phyloP scores from a whole-genome alignment of 37 sponge, comb jelly and placozoan genomes.

The Mnemiopsis leidyi region DNA sequence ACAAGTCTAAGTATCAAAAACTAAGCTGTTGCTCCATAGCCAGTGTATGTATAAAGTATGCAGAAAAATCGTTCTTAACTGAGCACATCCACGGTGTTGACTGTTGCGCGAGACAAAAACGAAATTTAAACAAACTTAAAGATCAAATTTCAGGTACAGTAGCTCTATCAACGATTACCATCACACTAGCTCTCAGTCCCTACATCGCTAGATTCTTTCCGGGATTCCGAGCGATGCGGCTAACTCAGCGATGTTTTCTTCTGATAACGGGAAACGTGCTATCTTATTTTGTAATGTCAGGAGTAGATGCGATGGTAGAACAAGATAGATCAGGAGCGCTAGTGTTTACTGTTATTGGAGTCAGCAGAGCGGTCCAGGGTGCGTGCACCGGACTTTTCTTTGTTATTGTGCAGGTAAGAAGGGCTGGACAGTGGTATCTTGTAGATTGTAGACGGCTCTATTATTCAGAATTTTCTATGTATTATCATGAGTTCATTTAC shows the following conservation, averaged over 20 bases:
- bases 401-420: not conserved
- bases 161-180: not conserved
- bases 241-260: not conserved
- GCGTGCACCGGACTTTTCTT: not conserved
- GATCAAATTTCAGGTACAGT: not conserved
- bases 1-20: no score
- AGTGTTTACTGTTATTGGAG: not conserved
- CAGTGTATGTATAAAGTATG: no score
- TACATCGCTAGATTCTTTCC: not conserved
- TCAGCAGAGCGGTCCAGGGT: not conserved
- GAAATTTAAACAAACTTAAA: no score
- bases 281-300: not conserved
- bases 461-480: no score
- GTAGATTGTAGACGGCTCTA: no score
- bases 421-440: no score
- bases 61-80: no score
- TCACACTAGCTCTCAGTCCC: not conserved
- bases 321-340: not conserved
- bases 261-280: not conserved
- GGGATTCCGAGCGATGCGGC: not conserved
- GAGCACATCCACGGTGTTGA: no score
- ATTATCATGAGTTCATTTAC: no score
- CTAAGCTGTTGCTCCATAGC: no score
- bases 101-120: no score
- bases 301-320: not conserved